phyloP scores from a whole-genome alignment of 2,888 invertebrate genomes.

The Parnassius apollo region DNA sequence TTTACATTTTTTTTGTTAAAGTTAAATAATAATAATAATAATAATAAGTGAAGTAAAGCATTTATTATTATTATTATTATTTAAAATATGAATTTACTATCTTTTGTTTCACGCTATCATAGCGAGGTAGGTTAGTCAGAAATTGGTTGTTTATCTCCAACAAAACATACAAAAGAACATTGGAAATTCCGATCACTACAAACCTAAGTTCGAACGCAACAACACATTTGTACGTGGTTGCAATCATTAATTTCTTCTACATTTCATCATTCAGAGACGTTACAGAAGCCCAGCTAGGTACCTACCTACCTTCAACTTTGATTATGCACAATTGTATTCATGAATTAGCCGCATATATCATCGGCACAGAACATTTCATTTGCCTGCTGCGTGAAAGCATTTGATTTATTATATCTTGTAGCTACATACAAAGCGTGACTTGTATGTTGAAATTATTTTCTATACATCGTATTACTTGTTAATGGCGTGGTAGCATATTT shows the following conservation, averaged over 20 bases:
- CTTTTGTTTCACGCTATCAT: no score
- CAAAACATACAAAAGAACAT: neutral
- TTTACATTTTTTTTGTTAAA: no score
- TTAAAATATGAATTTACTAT: no score
- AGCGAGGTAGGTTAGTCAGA: no score
- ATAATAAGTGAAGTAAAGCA: no score
- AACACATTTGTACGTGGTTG: conserved; percentile 5
- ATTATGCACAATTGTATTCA: conserved; percentile 36
- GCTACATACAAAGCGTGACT: conserved; percentile 26
- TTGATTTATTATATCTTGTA: conserved; percentile 26
- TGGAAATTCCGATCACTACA: conserved; percentile 7
- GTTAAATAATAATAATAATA: no score
- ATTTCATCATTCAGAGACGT: conserved; percentile 20
- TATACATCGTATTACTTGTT: conserved; percentile 18
- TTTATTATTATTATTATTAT: no score
- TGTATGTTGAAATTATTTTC: conserved; percentile 24
- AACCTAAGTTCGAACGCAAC: conserved; percentile 1
- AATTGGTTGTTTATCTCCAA: neutral
- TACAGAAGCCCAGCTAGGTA: conserved; percentile 16
- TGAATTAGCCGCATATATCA: conserved; percentile 33
- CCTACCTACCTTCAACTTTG: conserved; percentile 19
- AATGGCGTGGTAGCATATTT: conserved; percentile 21
- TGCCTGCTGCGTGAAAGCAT: conserved; percentile 29
- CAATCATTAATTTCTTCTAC: conserved; percentile 17
- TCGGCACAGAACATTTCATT: conserved; percentile 29